phyloP scores from a whole-genome alignment of 2,888 invertebrate genomes.

The Agrenia bidenticulata region DNA sequence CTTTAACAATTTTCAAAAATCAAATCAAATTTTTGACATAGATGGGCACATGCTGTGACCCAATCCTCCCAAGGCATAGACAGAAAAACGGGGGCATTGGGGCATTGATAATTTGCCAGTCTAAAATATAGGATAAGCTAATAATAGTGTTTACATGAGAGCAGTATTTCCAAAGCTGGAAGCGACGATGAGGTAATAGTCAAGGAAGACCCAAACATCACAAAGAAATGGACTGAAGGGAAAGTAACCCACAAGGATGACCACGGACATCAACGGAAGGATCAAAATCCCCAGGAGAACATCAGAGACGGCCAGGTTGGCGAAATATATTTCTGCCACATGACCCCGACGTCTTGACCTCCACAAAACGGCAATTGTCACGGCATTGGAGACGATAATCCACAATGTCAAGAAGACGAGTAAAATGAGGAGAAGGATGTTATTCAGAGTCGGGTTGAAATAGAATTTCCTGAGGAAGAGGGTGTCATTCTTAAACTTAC shows the following conservation, averaged over 20 bases:
- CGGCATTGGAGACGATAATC: conserved; percentile 43
- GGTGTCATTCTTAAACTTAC: conserved; percentile 3
- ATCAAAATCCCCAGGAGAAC: conserved; percentile 46
- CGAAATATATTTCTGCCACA: conserved; percentile 41
- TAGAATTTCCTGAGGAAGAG: conserved; percentile 25
- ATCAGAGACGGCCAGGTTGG: conserved; percentile 44
- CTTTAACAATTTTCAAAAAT: no score
- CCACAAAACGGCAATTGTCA: conserved; percentile 38
- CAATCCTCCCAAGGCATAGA: no score
- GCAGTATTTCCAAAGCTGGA: conserved; percentile 43
- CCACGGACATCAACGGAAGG: conserved; percentile 50
- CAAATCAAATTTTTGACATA: no score
- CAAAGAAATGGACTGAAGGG: conserved; percentile 42
- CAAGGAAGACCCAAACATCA: conserved; percentile 47
- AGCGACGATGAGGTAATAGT: conserved; percentile 49
- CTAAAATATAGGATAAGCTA: no score
- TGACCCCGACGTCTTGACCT: conserved; percentile 35
- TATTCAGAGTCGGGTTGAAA: conserved; percentile 36
- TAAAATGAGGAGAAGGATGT: conserved; percentile 31
- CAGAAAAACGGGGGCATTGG: no score
- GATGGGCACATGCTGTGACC: no score
- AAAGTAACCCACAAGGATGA: conserved; percentile 46
- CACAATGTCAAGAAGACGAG: conserved; percentile 36
- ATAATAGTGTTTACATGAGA: conserved; percentile 44
- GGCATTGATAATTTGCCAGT: no score